Evolutionary conservation across 2,888 invertebrate genomes (phyloP).

Genomic region (Drosophila sordidapex): DNA sequence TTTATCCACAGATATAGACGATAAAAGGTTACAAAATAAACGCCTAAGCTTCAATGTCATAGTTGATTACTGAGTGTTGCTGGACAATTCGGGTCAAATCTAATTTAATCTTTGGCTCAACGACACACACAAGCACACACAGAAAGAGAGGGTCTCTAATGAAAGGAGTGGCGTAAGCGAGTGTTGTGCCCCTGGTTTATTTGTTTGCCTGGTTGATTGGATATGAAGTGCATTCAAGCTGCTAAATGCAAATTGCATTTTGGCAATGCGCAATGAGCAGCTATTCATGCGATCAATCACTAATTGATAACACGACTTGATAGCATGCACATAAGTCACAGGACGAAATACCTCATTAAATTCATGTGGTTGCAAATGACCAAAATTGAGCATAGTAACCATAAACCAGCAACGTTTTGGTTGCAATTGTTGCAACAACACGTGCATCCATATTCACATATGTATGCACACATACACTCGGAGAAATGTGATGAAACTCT

Average conservation of each 20-base stretch:
- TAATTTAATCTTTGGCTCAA: background rate
- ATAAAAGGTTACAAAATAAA: background rate
- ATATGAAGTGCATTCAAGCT: slow-evolving; percentile 68
- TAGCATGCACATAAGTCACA: background rate
- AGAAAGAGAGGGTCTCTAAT: slow-evolving; percentile 5
- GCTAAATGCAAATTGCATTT: slow-evolving; percentile 21
- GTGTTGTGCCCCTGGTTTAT: slow-evolving; percentile 8
- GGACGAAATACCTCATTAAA: background rate
- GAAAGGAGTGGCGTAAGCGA: slow-evolving; percentile 30
- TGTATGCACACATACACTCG: background rate
- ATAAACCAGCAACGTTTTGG: background rate
- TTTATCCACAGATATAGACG: background rate
- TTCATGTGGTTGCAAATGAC: background rate
- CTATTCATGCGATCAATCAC: slow-evolving; percentile 12
- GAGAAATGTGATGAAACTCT: background rate
- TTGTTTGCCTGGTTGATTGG: slow-evolving; percentile 48
- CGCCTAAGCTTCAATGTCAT: background rate
- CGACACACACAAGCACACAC: background rate
- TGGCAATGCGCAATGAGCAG: background rate
- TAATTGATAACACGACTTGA: slow-evolving; percentile 10
- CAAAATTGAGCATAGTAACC: background rate
- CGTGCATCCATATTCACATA: background rate
- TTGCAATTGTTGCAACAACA: background rate
- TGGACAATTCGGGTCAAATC: background rate
- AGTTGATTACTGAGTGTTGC: background rate